Percentiles rank a stretch among this genome's conserved stretches.
These are phyloP conservation scores for Stomatorhinus walkeri DNA, from an alignment of 2,797 vertebrate genomes.

Conservation along the genomic window DNA sequence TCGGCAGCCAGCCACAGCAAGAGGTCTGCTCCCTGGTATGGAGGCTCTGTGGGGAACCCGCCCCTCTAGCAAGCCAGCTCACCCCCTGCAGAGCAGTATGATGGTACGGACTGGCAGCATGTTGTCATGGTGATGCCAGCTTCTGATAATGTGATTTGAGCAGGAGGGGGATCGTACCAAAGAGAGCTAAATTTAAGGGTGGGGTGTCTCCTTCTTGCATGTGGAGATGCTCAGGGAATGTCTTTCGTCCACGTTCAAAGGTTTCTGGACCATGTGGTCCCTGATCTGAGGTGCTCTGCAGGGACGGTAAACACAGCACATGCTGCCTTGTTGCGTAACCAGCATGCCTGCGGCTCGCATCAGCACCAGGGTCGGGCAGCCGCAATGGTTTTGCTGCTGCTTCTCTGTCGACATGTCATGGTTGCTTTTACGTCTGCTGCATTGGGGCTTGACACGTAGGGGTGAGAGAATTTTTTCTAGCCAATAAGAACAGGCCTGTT, in stretches of 20 bases:
- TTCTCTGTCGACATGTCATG: not conserved
- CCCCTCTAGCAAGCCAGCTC: not conserved
- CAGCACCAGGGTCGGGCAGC: not conserved
- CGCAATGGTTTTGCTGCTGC: not conserved
- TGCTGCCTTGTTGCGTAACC: not conserved
- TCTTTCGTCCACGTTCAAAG: not conserved
- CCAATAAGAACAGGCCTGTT: not conserved
- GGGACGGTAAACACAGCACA: not conserved
- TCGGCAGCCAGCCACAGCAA: not conserved
- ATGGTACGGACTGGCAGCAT: not conserved
- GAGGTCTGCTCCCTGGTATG: not conserved
- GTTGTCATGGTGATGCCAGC: not conserved
- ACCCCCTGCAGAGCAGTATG: not conserved
- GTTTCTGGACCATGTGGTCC: not conserved
- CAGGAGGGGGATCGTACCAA: not conserved
- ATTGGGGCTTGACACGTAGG: not conserved
- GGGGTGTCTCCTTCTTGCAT: not conserved
- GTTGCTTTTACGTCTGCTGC: not conserved
- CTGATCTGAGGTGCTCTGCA: slow-evolving; percentile 1
- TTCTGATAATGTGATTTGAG: not conserved
- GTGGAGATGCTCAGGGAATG: not conserved
- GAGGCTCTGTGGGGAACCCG: not conserved
- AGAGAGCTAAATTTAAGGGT: not conserved
- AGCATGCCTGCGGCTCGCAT: not conserved
- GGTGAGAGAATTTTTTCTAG: not conserved